Conservation (phyloP, 2,113 vertebrate species). For the Psittacus erithacus region DNA sequence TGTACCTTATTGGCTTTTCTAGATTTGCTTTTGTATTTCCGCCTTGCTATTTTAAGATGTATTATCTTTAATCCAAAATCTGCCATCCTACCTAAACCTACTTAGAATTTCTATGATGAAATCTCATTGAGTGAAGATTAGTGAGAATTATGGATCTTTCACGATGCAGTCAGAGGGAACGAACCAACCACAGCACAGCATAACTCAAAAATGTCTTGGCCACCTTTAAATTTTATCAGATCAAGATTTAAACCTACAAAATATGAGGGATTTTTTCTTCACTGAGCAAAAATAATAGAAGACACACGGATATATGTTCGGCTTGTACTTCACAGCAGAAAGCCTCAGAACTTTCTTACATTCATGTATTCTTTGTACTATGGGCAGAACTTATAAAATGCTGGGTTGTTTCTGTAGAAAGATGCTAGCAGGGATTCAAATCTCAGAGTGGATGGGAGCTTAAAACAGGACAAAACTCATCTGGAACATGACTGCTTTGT, state of each 20-base stretch:
- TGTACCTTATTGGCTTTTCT: neutral
- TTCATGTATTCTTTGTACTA: neutral
- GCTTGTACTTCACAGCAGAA: neutral
- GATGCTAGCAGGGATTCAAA: neutral
- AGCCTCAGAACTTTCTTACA: neutral
- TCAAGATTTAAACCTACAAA: neutral
- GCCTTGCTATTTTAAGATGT: neutral
- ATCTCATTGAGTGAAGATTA: conserved; percentile 17
- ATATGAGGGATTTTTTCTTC: neutral
- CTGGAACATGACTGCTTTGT: neutral
- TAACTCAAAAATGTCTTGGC: neutral
- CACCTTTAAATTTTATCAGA: neutral
- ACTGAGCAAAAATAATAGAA: neutral
- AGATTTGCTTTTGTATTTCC: conserved; percentile 11
- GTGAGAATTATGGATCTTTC: neutral
- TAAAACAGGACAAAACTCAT: conserved; percentile 27
- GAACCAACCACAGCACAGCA: neutral
- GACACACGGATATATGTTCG: neutral
- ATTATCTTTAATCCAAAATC: conserved; percentile 28
- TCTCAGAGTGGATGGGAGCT: neutral
- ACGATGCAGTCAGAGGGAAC: neutral
- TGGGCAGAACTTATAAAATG: neutral
- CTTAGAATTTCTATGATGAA: neutral
- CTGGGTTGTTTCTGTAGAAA: neutral
- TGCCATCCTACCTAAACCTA: neutral